Base-by-base conservation (phyloP, 2,113 vertebrate genomes). In the Phalacrocorax brasilianus region DNA sequence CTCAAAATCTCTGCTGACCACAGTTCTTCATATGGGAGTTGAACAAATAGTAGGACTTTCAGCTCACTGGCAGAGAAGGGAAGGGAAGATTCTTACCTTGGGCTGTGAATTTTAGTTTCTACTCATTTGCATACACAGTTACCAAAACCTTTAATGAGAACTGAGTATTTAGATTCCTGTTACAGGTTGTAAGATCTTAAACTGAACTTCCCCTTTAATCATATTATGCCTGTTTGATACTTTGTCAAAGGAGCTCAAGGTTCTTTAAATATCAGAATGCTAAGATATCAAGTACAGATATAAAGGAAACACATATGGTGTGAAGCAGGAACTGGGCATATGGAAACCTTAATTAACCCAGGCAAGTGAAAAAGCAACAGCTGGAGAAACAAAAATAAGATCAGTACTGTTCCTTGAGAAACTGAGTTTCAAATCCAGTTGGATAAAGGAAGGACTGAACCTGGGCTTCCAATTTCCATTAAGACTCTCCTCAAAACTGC, bases 221-320 rank as follows among this genome's bases (percentile, higher is more conserved):
- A 24, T 72, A 63, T 71, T 78, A 61, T 35, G n/a, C 56, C 12
- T 59, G 4, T 67, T 91, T 27, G 52, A 78, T 79, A 91, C 40
- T 96, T 88, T 45, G 55, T 94, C 45, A 88, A 77, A 70, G 70
- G 49, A 88, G 9, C 62, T 94, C 33, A 73, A 73, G 24, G 75
- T 86, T 96, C 85, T 93, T 96, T 93, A 94, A 86, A 94, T 94
- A 93, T 83, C 79, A 4, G 42, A 88, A 95, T 80, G 40, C 42
- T 0, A 81, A 93, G 63, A 70, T 90, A 94, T 76, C 59, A 79
- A 93, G 82, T 74, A 94, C 49, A 93, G 67, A 83, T 85, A 85
- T 85, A 91, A 94, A 70, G 71, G 75, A 88, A 93, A 90, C 75
- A 68, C 90, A 94, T 96, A 95, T 85, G 88, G 63, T 2, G 3